Base-by-base conservation (phyloP, 2,797 vertebrate species). In the Sciurus vulgaris region DNA sequence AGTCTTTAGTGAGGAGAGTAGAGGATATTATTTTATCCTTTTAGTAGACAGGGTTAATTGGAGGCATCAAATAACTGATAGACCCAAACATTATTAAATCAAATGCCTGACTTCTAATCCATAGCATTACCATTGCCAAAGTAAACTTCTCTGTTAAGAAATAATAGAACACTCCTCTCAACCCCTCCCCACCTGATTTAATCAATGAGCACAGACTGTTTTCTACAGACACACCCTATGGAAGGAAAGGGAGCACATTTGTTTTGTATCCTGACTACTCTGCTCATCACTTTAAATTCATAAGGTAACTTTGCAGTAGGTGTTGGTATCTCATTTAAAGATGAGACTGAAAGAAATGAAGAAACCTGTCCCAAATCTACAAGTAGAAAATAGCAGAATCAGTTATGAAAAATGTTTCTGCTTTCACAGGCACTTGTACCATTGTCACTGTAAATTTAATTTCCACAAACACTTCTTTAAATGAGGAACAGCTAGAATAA, bases 31-130 rank as follows among this genome's bases (percentile, higher is more conserved):
- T 84, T 84, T 95, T 91, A 94, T 92, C 67, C 85, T 93, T 84
- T 96, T 67, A 81, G 95, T 61, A 89, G 90, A 89, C 93, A 87
- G 76, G 72, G 76, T 89, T 95, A 87, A 96, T 93, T 92, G 90
- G 65, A 93, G 18, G 51, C 49, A 90, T 94, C 81, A 94, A 95
- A 54, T 94, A 95, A 92, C 89, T 69, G 38, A 94, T 70, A 94
- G 65, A 94, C 89, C 76, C 89, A 93, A 94, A 94, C 70, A 89
- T 73, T 85, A 89, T 94, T 89, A 91, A 93, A 95, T 93, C 89
- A 91, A 89, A 81, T 85, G 35, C 44, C 69, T 94, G 78, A 78
- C 72, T 96, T 59, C 82, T 87, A 92, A 96, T 91, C 69, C 72
- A 93, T 78, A 89, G 38, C 17, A 67, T 33, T 35, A 69, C n/a